Base-by-base conservation (phyloP, 1,140 invertebrate genomes). In the Caenorhabditis inopinata region DNA sequence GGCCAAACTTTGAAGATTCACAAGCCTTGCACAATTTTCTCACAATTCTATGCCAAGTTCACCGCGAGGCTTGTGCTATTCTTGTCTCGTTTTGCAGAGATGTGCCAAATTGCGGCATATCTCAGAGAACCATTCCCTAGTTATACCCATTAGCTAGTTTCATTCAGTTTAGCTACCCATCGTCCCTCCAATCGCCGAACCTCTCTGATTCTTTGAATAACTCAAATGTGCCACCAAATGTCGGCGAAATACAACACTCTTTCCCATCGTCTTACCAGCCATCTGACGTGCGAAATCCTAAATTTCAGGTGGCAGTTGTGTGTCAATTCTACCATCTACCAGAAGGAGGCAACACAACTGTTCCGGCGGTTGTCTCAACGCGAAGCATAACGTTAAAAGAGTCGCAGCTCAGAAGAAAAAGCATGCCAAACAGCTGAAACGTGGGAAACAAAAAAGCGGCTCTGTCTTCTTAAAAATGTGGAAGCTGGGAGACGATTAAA, bases 261-360 rank as follows among this genome's bases (percentile, higher is more conserved):
- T 11, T 68, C n/a, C n/a, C 58, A 14, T 16, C 5, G 38, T 7
- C 5, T 5, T n/a, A 5, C 16, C 58, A 21, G 42, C 58, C 58
- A 68, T 68, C 58, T 68, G 58, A 68, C 58, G 58, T 16, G n/a
- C 0, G 9, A 68, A 68, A 68, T 68, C 58, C 58, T 68, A 68
- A 32, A 68, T 68, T 68, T 68, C 58, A 68, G n/a, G 32, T 68
- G 58, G 38, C 58, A 68, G 58, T 68, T 68, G 58, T 68, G 58
- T 68, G n/a, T 21, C 58, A 68, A 68, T 68, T 68, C 58, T 68
- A 68, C 58, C 32, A 27, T 68, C n/a, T 29, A 42, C 5, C 38
- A 42, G 38, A 5, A 32, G 11, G 21, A 4, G n/a, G 3, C 18
- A 12, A 25, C 16, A 68, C 58, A 68, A 68, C 58, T 68, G 58